Percentiles rank a stretch among this genome's conserved stretches.
These are phyloP conservation scores for Paragorgia papillata DNA, from an alignment of 92 coral and sea anemone species.

Conservation along the genomic window DNA sequence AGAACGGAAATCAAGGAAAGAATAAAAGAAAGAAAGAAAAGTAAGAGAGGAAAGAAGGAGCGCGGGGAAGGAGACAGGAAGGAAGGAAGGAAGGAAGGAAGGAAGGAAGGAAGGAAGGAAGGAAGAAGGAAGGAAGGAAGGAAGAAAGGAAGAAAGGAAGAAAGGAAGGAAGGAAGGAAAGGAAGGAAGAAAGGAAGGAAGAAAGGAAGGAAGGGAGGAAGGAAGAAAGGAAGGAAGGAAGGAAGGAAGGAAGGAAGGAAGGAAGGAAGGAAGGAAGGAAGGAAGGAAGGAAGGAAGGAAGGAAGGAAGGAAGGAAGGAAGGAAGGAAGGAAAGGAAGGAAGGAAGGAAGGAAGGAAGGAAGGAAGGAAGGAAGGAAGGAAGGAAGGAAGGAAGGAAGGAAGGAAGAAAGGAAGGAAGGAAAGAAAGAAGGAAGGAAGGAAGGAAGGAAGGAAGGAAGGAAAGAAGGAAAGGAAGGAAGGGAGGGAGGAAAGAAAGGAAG, in stretches of 20 bases:
- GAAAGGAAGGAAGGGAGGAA: neutral
- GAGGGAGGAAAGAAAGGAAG: slow-evolving; percentile 41
- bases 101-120: neutral
- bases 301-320: neutral
- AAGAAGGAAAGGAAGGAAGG: slow-evolving; percentile 28
- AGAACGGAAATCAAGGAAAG: neutral
- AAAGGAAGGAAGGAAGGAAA: neutral
- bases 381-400: neutral
- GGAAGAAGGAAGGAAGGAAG: slow-evolving; percentile 39
- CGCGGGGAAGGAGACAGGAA: neutral
- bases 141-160: slow-evolving; percentile 63
- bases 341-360: too few species aligned
- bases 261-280: neutral
- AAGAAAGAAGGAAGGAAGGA: neutral
- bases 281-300: neutral
- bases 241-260: neutral
- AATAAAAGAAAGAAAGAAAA: neutral
- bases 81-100: neutral
- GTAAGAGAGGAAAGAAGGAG: neutral
- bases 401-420: neutral
- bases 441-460: neutral
- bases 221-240: neutral
- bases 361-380: neutral
- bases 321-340: neutral
- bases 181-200: neutral